Percentiles rank a stretch among this genome's conserved stretches.
Conservation (phyloP, 2,888 invertebrate species). For the Aplocera efformata region DNA sequence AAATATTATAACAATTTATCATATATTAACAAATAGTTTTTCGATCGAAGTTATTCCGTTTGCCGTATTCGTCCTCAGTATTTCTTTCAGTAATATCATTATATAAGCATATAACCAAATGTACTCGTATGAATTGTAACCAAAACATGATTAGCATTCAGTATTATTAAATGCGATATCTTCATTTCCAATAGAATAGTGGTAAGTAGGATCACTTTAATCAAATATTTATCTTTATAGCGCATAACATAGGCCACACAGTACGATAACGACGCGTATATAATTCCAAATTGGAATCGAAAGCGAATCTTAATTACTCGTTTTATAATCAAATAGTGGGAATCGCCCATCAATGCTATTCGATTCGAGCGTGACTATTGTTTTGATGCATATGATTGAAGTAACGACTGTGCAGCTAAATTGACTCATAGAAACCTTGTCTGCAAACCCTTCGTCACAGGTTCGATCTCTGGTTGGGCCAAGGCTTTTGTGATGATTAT, state of each 20-base stretch:
- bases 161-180: constrained; percentile 30
- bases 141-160: constrained; percentile 27
- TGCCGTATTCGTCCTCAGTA: too few species aligned
- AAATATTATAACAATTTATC: too few species aligned
- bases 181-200: constrained; percentile 28
- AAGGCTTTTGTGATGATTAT: too few species aligned
- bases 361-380: constrained; percentile 1
- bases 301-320: constrained; percentile 16
- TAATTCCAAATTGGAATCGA: constrained; percentile 19
- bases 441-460: too few species aligned
- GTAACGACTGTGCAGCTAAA: too few species aligned
- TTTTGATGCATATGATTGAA: background rate
- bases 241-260: constrained; percentile 27
- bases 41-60: too few species aligned
- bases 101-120: too few species aligned
- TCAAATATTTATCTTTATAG: constrained; percentile 23
- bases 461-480: too few species aligned
- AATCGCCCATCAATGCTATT: constrained; percentile 7
- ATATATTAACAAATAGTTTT: too few species aligned
- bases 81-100: too few species aligned
- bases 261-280: constrained; percentile 23
- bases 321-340: constrained; percentile 8
- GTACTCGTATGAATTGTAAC: too few species aligned
- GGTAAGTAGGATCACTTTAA: constrained; percentile 18
- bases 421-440: too few species aligned